These are phyloP conservation scores for Xanthia togata DNA, from an alignment of 2,888 invertebrate species.

Conservation along the genomic window DNA sequence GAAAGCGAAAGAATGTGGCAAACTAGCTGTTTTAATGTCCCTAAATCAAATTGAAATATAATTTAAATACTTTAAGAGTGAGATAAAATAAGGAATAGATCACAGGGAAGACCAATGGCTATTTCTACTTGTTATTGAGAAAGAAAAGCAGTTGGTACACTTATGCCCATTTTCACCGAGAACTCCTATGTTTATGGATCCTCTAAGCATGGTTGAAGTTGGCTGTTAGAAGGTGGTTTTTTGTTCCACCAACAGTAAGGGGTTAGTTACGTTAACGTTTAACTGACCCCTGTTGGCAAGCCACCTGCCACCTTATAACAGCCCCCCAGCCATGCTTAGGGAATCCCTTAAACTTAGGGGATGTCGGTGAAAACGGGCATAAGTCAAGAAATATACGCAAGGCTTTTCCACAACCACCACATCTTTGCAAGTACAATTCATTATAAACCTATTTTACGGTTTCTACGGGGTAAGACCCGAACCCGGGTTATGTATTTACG, in stretches of 20 bases:
- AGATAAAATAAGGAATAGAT: not conserved
- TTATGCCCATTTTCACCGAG: too few species aligned
- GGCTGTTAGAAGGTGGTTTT: too few species aligned
- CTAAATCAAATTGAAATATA: not conserved
- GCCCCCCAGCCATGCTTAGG: too few species aligned
- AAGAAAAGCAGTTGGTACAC: not conserved
- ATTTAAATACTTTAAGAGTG: not conserved
- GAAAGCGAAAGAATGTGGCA: not conserved
- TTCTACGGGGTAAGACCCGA: not conserved
- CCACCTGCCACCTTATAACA: too few species aligned
- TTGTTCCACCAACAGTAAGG: too few species aligned
- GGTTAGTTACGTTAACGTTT: too few species aligned
- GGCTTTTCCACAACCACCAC: not conserved
- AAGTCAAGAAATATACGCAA: not conserved
- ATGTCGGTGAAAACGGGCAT: too few species aligned
- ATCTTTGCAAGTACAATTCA: not conserved
- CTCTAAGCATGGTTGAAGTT: too few species aligned
- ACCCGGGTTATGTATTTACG: not conserved
- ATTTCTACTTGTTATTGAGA: conserved; percentile 2
- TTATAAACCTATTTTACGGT: not conserved
- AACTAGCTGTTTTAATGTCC: not conserved
- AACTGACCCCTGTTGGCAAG: too few species aligned
- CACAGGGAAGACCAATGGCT: not conserved
- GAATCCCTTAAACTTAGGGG: too few species aligned
- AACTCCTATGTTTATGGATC: too few species aligned